Base-by-base conservation (phyloP, 2,113 vertebrate species). In the Ammodytes marinus region DNA sequence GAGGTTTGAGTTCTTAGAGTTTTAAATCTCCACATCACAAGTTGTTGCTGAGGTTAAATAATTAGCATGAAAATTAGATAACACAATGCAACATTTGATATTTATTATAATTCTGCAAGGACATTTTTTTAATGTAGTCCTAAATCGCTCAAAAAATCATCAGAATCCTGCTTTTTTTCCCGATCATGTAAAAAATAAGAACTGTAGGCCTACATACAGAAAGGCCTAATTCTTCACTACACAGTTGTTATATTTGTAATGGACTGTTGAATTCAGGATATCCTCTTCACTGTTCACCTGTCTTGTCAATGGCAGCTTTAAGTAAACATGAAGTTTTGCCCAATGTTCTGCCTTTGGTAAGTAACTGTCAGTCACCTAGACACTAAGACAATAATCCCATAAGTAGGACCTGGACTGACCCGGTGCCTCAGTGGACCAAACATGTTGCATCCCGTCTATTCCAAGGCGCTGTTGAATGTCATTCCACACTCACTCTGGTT, bases 1-100 rank as follows among this genome's bases (percentile, higher is more conserved):
- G 79, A 72, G 69, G 47, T 80, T 66, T 71, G 37, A 57, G 58
- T 35, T 35, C 71, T 49, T 37, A 43, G n/a, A n/a, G n/a, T n/a
- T n/a, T n/a, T n/a, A n/a, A n/a, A n/a, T n/a, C n/a, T n/a, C n/a
- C n/a, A n/a, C n/a, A n/a, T n/a, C n/a, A n/a, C n/a, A n/a, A n/a
- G n/a, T n/a, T n/a, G n/a, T n/a, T n/a, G n/a, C n/a, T n/a, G n/a
- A n/a, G n/a, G n/a, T n/a, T n/a, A n/a, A n/a, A n/a, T n/a, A n/a
- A n/a, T n/a, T n/a, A n/a, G n/a, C n/a, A n/a, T n/a, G n/a, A n/a
- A n/a, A n/a, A n/a, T n/a, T n/a, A n/a, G 2, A 35, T 5, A 52
- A 8, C 49, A 49, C 6, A 42, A 43, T 27, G 27, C 27, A 27
- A 27, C 27, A 27, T 27, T 27, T 27, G 27, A 27, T 27, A 27